A percentile compares a stretch with the other conserved stretches of the same genome.
phyloP scores from a whole-genome alignment of 2,113 vertebrate species.

The Anas platyrhynchos region DNA sequence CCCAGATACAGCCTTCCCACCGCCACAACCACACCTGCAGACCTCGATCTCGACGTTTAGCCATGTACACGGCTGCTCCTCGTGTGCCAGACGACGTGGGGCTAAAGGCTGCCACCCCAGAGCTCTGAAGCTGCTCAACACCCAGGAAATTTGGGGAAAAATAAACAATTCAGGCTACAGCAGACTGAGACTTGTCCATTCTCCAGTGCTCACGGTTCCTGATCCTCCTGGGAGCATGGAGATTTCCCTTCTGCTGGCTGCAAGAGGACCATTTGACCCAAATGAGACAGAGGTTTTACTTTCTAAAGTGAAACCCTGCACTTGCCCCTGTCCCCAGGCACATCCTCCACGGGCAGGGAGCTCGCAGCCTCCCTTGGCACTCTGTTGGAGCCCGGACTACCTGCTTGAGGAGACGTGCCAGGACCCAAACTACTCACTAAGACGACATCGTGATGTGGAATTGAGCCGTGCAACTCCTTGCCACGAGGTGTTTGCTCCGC shows the following conservation, averaged over 20 bases:
- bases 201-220: not conserved
- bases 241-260: not conserved
- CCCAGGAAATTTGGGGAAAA: not conserved
- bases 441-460: not conserved
- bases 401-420: not conserved
- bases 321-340: not conserved
- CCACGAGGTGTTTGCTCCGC: not conserved
- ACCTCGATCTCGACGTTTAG: not conserved
- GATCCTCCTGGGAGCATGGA: too few relatives aligned
- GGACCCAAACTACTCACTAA: not conserved
- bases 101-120: not conserved
- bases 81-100: not conserved
- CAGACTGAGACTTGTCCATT: not conserved
- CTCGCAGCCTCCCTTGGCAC: not conserved
- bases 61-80: not conserved
- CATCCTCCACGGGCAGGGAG: not conserved
- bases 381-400: too few relatives aligned
- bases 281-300: not conserved
- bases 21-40: not conserved
- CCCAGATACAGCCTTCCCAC: not conserved
- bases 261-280: not conserved
- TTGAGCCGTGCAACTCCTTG: not conserved
- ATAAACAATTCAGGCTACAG: not conserved
- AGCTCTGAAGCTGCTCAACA: not conserved
- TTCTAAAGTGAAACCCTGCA: not conserved